A percentile compares a stretch with the other conserved stretches of the same genome.
phyloP scores from a whole-genome alignment of 2,888 invertebrate genomes.

The Willowsia nigromaculata region DNA sequence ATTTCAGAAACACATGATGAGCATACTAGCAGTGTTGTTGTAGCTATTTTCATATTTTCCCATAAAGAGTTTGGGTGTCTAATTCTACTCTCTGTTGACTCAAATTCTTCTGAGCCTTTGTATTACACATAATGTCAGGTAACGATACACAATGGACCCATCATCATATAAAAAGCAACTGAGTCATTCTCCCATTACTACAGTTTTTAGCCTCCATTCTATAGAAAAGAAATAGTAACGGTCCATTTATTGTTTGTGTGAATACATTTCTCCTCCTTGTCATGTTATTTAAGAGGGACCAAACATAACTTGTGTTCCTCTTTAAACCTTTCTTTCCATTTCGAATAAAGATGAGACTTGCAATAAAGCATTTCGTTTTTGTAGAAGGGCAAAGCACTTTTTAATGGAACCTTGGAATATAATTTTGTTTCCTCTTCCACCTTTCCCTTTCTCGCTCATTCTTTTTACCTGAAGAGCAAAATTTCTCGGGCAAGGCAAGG shows the following conservation, averaged over 20 bases:
- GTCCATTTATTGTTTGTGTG: constrained; percentile 1
- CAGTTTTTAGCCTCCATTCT: background rate
- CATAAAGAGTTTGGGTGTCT: constrained; percentile 15
- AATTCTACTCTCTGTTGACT: background rate
- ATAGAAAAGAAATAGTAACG: background rate
- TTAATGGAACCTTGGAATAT: background rate
- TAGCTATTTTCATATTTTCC: background rate
- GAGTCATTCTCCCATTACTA: constrained; percentile 14
- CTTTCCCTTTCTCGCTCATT: background rate
- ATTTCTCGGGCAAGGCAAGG: background rate
- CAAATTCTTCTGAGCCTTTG: background rate
- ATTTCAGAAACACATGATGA: too few relatives aligned
- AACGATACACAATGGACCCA: constrained; percentile 65
- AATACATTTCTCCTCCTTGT: background rate
- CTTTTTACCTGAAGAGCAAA: background rate
- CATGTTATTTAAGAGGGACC: constrained; percentile 33
- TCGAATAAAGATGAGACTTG: background rate
- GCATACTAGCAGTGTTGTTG: background rate
- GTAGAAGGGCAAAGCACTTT: constrained; percentile 17
- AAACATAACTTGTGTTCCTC: background rate
- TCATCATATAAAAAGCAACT: constrained; percentile 46
- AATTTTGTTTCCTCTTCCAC: background rate
- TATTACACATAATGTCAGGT: constrained; percentile 50
- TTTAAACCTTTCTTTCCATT: constrained; percentile 26
- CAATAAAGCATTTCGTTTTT: background rate